Evolutionary conservation across 2,888 invertebrate genomes (phyloP), one percentile per base, ranked within the genome.

Genomic region (Cephus sareptanus): DNA sequence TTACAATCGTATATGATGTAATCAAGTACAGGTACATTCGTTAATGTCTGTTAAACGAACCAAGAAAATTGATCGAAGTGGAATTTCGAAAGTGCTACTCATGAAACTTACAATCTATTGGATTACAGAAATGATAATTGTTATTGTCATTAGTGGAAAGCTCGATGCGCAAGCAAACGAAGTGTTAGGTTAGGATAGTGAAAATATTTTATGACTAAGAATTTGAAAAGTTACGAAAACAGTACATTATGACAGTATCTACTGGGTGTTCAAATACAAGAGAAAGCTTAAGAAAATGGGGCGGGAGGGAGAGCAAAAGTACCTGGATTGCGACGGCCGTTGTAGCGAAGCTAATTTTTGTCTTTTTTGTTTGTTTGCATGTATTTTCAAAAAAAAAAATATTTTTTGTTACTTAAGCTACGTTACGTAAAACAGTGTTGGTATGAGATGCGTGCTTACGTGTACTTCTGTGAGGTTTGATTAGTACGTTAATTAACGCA

Each of bases 281-380:
- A 56, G 56, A 56, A 56, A 56, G 56, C 56, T 56, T 56, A 23
- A 23, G 56, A 23, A 9, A 56, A 56, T 9, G 23, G 56, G 23
- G 23, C 23, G 23, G 9, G 9, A 1, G 56, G 56, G 56, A 80
- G 80, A 81, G 85, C 84, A 86, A 87, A 87, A 88, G 87, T 89
- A 90, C 89, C 89, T 90, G 88, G 81, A 84, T 82, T 85, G 84
- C 82, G 87, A 83, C 81, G 86, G 84, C 85, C 84, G 87, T 86
- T 82, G 85, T 83, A 85, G 85, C 83, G 83, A 85, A 83, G 87
- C 85, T 86, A 87, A 86, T 82, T 81, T 81, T 77, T 76, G 80
- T 79, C 74, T 76, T 75, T 81, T 80, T 78, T 77, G 80, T 75
- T 76, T 77, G 76, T 81, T 70, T 56, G 56, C 56, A 56, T 56